A percentile compares a stretch with the other conserved stretches of the same genome.
phyloP scores from a whole-genome alignment of 2,888 invertebrate genomes.

The Calliopum simillimum region DNA sequence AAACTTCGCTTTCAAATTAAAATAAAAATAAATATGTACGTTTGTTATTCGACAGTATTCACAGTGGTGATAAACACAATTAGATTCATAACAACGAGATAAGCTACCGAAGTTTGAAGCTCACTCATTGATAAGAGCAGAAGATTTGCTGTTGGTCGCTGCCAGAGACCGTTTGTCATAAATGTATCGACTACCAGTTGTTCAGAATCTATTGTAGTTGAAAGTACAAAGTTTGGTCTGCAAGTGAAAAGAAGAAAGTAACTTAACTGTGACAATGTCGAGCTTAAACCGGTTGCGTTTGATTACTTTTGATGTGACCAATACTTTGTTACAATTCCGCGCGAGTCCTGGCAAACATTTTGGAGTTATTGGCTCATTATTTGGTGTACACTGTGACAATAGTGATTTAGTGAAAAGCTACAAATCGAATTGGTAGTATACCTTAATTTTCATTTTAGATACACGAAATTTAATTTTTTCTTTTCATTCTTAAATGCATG shows the following conservation, averaged over 20 bases:
- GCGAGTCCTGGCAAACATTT: conserved; percentile 81
- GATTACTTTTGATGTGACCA: conserved; percentile 90
- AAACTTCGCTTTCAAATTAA: no score
- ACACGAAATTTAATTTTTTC: no score
- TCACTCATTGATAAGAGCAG: conserved; percentile 18
- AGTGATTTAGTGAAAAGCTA: conserved; percentile 74
- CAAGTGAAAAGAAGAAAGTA: no score
- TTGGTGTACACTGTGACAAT: conserved; percentile 76
- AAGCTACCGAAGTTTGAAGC: conserved; percentile 14
- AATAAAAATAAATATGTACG: no score
- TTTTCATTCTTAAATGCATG: neutral
- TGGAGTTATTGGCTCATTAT: conserved; percentile 74
- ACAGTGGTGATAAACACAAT: neutral
- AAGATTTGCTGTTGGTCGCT: neutral
- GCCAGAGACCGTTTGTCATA: neutral
- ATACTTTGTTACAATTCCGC: conserved; percentile 82
- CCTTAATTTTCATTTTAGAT: no score
- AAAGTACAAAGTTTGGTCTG: neutral
- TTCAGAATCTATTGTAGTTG: conserved; percentile 11
- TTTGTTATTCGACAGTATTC: no score
- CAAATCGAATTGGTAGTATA: conserved; percentile 71
- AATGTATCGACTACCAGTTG: neutral
- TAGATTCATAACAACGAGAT: conserved; percentile 7
- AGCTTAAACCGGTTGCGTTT: conserved; percentile 67
- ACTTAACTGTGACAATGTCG: conserved; percentile 46